Evolutionary conservation across 2,113 vertebrate genomes (phyloP).

Genomic region (Motacilla tschutschensis): DNA sequence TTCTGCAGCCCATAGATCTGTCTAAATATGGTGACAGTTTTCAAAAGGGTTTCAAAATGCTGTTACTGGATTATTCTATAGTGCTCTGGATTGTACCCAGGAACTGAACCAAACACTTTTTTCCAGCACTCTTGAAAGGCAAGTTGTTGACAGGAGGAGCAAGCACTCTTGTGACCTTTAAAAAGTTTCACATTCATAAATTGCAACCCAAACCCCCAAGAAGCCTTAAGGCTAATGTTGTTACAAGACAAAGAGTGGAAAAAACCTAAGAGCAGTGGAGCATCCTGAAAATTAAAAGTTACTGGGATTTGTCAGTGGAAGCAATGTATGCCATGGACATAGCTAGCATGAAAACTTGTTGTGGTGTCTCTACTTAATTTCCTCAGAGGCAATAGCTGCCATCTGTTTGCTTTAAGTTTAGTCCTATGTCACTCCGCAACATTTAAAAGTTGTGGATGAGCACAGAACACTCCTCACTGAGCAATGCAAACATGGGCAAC

Average conservation of each 20-base stretch:
- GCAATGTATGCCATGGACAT: not conserved
- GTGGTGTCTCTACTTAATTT: not conserved
- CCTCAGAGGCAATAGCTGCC: not conserved
- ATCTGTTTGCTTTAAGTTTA: not conserved
- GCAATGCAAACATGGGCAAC: fast-evolving
- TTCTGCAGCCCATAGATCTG: slow-evolving; percentile 37
- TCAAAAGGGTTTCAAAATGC: slow-evolving; percentile 28
- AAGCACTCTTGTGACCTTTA: not conserved
- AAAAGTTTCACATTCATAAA: not conserved
- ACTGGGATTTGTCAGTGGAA: not conserved
- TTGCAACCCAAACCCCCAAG: not conserved
- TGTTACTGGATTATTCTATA: not conserved
- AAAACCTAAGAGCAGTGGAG: not conserved
- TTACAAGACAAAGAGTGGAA: not conserved
- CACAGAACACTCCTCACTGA: not conserved
- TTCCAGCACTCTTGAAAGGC: not conserved
- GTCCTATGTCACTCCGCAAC: fast-evolving
- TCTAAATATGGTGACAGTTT: slow-evolving; percentile 44
- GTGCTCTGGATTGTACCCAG: not conserved
- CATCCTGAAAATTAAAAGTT: not conserved
- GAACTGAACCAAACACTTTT: not conserved
- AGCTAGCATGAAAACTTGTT: not conserved
- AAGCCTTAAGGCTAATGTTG: not conserved
- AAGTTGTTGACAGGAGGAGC: not conserved
- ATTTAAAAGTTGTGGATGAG: fast-evolving